These are phyloP conservation scores for Schlechtendalia chinensis DNA, from an alignment of 1,140 invertebrate species.

Conservation along the genomic window DNA sequence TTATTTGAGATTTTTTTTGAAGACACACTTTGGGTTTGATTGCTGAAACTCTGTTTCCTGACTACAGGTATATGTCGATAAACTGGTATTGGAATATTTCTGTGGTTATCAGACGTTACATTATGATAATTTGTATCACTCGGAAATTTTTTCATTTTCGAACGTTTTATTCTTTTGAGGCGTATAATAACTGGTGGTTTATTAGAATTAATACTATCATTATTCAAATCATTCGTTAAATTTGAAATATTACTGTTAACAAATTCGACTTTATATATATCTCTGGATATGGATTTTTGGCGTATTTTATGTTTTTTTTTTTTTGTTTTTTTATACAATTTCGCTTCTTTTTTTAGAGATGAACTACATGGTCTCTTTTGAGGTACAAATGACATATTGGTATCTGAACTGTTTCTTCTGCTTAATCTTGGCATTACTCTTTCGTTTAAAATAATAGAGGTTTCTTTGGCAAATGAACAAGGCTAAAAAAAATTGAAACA, in stretches of 20 bases:
- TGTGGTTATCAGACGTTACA: not conserved
- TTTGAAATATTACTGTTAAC: not conserved
- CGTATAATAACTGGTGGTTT: slow-evolving; percentile 42
- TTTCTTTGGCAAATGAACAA: not conserved
- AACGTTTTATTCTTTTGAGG: slow-evolving; percentile 9
- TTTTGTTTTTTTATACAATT: slow-evolving; percentile 31
- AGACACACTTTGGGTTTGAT: not conserved
- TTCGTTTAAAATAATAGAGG: not conserved
- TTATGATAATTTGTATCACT: not conserved
- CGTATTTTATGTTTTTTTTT: slow-evolving; percentile 18
- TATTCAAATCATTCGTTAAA: slow-evolving; percentile 18
- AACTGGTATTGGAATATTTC: not conserved
- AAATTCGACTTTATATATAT: slow-evolving; percentile 41
- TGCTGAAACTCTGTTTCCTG: slow-evolving; percentile 14
- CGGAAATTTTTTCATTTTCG: not conserved
- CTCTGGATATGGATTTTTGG: slow-evolving; percentile 2
- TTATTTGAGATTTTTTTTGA: not conserved
- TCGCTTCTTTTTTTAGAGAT: not conserved
- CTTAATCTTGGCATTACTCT: not conserved
- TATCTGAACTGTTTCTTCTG: not conserved
- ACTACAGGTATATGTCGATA: slow-evolving; percentile 13
- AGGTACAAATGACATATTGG: slow-evolving; percentile 9
- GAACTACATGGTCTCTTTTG: slow-evolving; percentile 26
- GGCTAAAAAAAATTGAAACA: slow-evolving; percentile 18
- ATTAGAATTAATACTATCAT: not conserved